Base-by-base conservation (phyloP, 2,113 vertebrate genomes). In the Onychostruthus taczanowskii region DNA sequence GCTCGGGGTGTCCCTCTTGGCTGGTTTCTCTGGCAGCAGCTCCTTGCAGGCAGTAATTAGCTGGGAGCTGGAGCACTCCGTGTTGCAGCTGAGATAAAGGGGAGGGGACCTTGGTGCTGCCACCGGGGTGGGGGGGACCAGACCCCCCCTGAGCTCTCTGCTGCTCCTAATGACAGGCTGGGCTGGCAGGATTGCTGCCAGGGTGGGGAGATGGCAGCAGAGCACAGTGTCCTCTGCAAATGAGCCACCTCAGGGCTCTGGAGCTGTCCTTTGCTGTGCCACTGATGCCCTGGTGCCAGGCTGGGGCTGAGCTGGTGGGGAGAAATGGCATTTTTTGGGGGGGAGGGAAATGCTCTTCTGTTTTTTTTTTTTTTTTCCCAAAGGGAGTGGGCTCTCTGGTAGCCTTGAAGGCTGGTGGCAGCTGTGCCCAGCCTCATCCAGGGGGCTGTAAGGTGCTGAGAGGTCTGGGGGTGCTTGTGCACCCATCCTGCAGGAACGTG, bases 41-140 rank as follows among this genome's bases (percentile, higher is more conserved):
- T 91, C 81, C 61, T 75, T 31, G n/a, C 39, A 83, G 68, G 84
- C 76, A 84, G 56, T 61, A 78, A 93, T 94, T 81, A 93, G 84
- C 80, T 69, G 13, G 39, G 10, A 16, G 67, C 72, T 84, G 37
- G 78, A 81, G 90, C 46, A 22, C 75, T 93, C 7, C 2, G 10
- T 90, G 78, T 10, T 58, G 66, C 41, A 90, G 82, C 9, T 2
- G 24, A 76, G 31, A 74, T 58, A 16, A 63, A 46, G 19, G 79
- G 59, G 55, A 70, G 52, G 11, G 72, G 37, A 47, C 35, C 13
- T 13, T 30, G 84, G 26, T 43, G 68, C 52, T 84, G 50, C 61
- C 9, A 28, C 18, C 0, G 0, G 19, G 28, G 13, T 21, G 5
- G 31, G 12, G 47, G 47, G 28, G 30, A 69, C 8, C 26, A 86